Evolutionary conservation across 2,888 invertebrate genomes (phyloP).

Genomic region (Yponomeuta sedellus): DNA sequence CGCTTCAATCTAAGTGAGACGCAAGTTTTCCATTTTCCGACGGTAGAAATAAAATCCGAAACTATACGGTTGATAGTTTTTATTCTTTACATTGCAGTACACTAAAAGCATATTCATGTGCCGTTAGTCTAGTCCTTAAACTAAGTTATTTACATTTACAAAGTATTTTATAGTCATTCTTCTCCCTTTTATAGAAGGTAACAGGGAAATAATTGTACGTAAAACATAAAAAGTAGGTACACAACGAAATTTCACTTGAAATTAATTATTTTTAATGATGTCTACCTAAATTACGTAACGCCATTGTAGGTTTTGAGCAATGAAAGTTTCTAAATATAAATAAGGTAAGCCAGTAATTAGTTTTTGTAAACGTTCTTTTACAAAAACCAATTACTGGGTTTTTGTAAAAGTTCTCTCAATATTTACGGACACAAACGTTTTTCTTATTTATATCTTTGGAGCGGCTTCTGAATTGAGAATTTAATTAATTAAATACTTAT

Average conservation of each 20-base stretch:
- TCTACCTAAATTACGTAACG: too few species aligned
- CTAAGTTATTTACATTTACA: conserved; percentile 44
- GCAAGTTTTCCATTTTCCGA: not conserved
- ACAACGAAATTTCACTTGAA: not conserved
- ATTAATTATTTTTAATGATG: not conserved
- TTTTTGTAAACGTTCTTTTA: too few species aligned
- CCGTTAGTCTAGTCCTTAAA: conserved; percentile 31
- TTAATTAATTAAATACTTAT: too few species aligned
- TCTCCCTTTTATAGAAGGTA: conserved; percentile 21
- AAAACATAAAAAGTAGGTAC: not conserved
- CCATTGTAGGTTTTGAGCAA: too few species aligned
- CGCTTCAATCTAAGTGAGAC: too few species aligned
- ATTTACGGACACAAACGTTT: too few species aligned
- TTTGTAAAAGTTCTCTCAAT: too few species aligned
- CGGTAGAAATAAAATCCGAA: not conserved
- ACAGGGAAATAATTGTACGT: conserved; percentile 17
- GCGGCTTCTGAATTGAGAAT: too few species aligned
- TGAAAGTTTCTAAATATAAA: too few species aligned
- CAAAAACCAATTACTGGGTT: too few species aligned
- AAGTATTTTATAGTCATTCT: conserved; percentile 25
- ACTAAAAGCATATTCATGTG: conserved; percentile 61
- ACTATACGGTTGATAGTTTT: conserved; percentile 6
- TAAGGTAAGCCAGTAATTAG: too few species aligned
- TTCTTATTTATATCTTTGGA: too few species aligned
- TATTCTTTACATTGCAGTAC: conserved; percentile 67